Evolutionary conservation across 1,140 invertebrate species (phyloP).

Genomic region (Leptinotarsa defecta): DNA sequence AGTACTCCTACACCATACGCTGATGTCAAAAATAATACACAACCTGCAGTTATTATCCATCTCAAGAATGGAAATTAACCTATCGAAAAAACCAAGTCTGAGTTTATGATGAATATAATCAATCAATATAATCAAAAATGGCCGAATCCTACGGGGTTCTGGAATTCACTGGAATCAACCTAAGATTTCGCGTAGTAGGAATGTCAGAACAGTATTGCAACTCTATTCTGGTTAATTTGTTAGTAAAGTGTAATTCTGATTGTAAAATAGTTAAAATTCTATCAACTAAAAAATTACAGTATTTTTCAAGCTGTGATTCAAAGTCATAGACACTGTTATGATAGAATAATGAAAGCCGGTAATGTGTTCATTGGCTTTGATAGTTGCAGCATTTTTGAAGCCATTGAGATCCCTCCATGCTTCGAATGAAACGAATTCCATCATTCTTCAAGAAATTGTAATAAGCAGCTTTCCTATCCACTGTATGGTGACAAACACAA

Average conservation of each 20-base stretch:
- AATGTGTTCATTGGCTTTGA: not conserved
- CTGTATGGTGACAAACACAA: not conserved
- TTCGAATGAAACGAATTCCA: not conserved
- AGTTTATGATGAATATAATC: conserved; percentile 3
- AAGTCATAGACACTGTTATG: not conserved
- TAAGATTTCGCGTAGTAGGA: conserved; percentile 7
- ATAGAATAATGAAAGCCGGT: conserved; percentile 2
- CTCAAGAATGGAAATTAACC: conserved; percentile 10
- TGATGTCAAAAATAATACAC: conserved; percentile 17
- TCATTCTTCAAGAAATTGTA: no score
- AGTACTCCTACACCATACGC: conserved; percentile 15
- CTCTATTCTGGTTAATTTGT: not conserved
- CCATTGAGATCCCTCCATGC: not conserved
- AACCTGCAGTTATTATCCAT: conserved; percentile 8
- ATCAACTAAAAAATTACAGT: not conserved
- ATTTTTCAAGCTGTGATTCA: not conserved
- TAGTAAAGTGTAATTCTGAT: not conserved
- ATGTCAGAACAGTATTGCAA: conserved; percentile 9
- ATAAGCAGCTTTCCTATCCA: not conserved
- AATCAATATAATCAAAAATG: not conserved
- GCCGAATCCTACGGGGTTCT: not conserved
- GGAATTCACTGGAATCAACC: conserved; percentile 7
- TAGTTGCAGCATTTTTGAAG: not conserved
- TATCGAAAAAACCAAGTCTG: conserved; percentile 15
- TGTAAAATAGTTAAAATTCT: conserved; percentile 8